Evolutionary conservation across 1,140 invertebrate genomes (phyloP).

Genomic region (Lethocerus indicus): DNA sequence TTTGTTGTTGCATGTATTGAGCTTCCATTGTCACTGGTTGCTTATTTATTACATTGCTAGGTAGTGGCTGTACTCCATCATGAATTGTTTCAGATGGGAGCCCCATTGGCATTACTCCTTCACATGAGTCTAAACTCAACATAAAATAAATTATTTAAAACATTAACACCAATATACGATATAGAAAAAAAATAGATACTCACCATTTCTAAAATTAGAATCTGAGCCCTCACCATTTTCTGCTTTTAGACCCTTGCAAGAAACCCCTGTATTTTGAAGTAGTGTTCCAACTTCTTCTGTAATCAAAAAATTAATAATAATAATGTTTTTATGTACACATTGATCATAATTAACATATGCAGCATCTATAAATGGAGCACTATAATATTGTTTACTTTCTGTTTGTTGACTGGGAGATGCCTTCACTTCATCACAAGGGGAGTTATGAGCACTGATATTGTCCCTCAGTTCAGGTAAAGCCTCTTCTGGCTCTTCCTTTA

Average conservation of each 20-base stretch:
- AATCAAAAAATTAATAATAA: neutral
- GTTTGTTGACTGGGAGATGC: constrained; percentile 4
- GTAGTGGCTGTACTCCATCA: constrained; percentile 37
- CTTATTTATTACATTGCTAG: constrained; percentile 61
- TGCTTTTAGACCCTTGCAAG: constrained; percentile 5
- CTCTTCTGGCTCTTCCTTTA: constrained; percentile 13
- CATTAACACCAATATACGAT: neutral
- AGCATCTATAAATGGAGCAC: neutral
- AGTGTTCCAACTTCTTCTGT: constrained; percentile 1
- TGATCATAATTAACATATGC: neutral
- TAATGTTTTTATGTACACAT: neutral
- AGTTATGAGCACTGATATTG: constrained; percentile 10
- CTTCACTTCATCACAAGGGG: constrained; percentile 13
- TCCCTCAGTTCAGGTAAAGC: neutral
- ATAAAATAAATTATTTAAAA: neutral
- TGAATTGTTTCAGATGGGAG: constrained; percentile 10
- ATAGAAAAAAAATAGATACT: neutral
- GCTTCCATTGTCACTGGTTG: constrained; percentile 61
- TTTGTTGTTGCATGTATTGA: constrained; percentile 87
- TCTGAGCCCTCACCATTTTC: constrained; percentile 10
- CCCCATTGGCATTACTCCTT: constrained; percentile 10
- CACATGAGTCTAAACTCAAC: constrained; percentile 11
- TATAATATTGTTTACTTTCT: constrained; percentile 3
- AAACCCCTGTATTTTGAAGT: constrained; percentile 4
- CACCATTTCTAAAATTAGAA: constrained; percentile 9